phyloP scores from a whole-genome alignment of 2,888 invertebrate species.

The Chymomyza caudatula region DNA sequence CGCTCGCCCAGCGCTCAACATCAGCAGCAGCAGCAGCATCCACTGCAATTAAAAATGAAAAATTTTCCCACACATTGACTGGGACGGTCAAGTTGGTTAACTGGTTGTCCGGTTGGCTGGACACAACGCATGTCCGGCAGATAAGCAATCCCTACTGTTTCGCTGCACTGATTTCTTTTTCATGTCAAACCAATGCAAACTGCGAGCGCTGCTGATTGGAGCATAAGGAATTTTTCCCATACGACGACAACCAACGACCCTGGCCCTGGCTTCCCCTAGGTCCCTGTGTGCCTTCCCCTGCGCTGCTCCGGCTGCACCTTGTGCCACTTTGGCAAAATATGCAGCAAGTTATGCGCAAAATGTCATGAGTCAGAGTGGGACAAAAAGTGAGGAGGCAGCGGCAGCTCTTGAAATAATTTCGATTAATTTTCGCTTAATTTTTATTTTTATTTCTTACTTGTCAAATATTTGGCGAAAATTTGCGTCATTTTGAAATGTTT shows the following conservation, averaged over 20 bases:
- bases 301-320: neutral
- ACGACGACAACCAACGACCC: conserved; percentile 26
- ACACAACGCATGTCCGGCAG: neutral
- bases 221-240: conserved; percentile 71
- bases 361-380: conserved; percentile 35
- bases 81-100: conserved; percentile 12
- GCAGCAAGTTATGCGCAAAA: conserved; percentile 62
- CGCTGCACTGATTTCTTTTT: conserved; percentile 70
- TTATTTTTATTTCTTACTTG: conserved; percentile 70
- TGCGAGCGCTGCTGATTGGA: conserved; percentile 64
- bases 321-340: conserved; percentile 69
- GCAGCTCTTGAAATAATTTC: conserved; percentile 53
- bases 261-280: neutral
- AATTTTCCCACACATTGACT: conserved; percentile 73
- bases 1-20: neutral
- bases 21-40: neutral
- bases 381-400: neutral
- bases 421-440: conserved; percentile 72
- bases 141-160: neutral
- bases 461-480: conserved; percentile 56
- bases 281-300: neutral
- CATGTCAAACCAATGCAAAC: conserved; percentile 69
- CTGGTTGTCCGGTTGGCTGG: neutral
- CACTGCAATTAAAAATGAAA: conserved; percentile 75
- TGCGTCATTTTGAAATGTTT: conserved; percentile 62